Evolutionary conservation across 2,113 vertebrate genomes (phyloP).

Genomic region (Channa argus): DNA sequence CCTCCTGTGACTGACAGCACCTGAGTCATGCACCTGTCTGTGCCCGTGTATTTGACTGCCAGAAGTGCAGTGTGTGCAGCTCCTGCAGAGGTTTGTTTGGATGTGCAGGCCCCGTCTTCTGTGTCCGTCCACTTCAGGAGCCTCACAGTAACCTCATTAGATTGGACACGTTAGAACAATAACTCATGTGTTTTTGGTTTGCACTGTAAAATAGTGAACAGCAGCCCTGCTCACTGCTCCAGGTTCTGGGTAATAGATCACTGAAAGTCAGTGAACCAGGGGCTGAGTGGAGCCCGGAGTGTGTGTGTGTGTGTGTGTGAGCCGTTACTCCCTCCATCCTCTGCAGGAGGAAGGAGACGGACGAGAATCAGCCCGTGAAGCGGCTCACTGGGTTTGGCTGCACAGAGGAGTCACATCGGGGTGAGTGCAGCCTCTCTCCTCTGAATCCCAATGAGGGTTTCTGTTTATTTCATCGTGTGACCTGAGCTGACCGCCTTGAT

Average conservation of each 20-base stretch:
- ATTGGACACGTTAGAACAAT: too few relatives aligned
- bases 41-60: too few relatives aligned
- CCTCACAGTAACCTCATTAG: too few relatives aligned
- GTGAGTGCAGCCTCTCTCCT: neutral
- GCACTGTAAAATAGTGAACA: too few relatives aligned
- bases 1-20: too few relatives aligned
- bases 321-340: neutral
- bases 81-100: too few relatives aligned
- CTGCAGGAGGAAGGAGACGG: neutral
- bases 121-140: too few relatives aligned
- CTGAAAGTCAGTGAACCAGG: slow-evolving; percentile 16
- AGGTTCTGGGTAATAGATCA: slow-evolving; percentile 4
- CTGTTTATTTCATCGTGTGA: neutral
- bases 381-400: neutral
- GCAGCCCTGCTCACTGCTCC: neutral
- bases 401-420: slow-evolving; percentile 1
- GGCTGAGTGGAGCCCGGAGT: neutral
- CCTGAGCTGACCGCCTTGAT: slow-evolving; percentile 2
- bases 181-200: too few relatives aligned
- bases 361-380: neutral
- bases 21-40: too few relatives aligned
- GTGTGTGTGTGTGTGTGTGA: neutral
- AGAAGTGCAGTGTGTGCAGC: too few relatives aligned
- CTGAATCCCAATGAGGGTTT: slow-evolving; percentile 28
- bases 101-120: too few relatives aligned